Conservation (phyloP, 2,888 invertebrate genomes). For the Exephanes ischioxanthus region DNA sequence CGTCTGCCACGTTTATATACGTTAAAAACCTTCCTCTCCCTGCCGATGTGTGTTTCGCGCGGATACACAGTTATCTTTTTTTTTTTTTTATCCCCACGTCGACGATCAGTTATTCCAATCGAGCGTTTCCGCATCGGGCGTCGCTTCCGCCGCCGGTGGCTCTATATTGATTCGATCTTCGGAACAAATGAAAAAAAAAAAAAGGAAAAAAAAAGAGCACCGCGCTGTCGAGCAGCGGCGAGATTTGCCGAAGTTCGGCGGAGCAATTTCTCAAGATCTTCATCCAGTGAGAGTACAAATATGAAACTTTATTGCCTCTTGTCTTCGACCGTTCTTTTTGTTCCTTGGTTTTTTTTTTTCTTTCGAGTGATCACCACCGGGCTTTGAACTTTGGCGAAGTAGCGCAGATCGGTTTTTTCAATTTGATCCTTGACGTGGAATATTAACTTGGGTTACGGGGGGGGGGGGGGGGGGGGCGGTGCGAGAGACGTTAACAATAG, state of each 20-base stretch:
- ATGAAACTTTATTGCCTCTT: constrained; percentile 51
- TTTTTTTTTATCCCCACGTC: constrained; percentile 17
- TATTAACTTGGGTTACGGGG: constrained; percentile 47
- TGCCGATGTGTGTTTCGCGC: constrained; percentile 41
- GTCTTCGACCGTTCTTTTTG: neutral
- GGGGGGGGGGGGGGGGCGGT: neutral
- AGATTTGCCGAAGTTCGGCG: neutral
- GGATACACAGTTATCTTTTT: constrained; percentile 36
- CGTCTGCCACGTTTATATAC: constrained; percentile 44
- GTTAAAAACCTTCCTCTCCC: constrained; percentile 41
- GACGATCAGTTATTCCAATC: constrained; percentile 60
- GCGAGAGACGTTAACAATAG: constrained; percentile 58
- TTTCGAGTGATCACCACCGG: neutral
- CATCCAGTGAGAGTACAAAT: neutral
- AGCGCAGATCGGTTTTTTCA: constrained; percentile 56
- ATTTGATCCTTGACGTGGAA: constrained; percentile 47
- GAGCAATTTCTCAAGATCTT: constrained; percentile 12
- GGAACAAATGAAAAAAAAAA: neutral
- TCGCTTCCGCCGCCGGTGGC: constrained; percentile 11
- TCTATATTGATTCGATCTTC: neutral
- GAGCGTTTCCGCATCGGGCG: constrained; percentile 36
- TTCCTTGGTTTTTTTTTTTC: neutral
- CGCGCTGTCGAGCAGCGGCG: neutral
- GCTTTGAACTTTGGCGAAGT: constrained; percentile 44
- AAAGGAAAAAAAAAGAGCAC: neutral